These are phyloP conservation scores for Otolemur crassicaudatus DNA, from an alignment of 2,797 vertebrate genomes.

Conservation along the genomic window DNA sequence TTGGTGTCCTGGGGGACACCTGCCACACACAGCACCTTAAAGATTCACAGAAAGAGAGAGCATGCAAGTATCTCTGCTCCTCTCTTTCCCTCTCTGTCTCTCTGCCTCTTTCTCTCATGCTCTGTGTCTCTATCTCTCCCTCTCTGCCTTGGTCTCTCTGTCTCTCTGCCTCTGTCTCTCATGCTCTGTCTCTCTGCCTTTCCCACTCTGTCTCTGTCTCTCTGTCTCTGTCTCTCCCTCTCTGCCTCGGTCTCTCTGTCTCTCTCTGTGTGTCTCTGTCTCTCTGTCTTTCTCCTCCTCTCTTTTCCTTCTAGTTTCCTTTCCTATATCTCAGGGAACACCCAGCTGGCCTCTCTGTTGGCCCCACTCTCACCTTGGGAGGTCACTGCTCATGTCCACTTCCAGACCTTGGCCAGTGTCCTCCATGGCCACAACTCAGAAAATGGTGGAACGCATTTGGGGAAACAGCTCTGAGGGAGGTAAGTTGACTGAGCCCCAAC, in stretches of 20 bases:
- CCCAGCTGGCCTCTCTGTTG: neutral
- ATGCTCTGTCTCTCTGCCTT: too few relatives aligned
- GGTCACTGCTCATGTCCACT: neutral
- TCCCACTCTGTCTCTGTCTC: neutral
- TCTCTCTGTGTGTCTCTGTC: neutral
- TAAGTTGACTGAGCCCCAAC: neutral
- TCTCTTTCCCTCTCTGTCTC: too few relatives aligned
- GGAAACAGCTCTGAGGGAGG: neutral
- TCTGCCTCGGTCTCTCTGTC: neutral
- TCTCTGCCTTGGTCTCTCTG: too few relatives aligned
- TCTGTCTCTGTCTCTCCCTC: neutral
- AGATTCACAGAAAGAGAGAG: neutral
- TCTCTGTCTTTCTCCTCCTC: neutral
- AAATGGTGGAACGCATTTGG: neutral
- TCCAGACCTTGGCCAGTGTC: neutral
- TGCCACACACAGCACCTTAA: too few relatives aligned
- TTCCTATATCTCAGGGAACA: neutral
- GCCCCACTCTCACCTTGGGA: neutral
- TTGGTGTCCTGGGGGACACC: rapidly evolving
- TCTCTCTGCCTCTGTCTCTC: too few relatives aligned
- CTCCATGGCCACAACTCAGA: neutral
- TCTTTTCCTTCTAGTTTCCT: neutral
- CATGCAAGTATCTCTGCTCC: rapidly evolving
- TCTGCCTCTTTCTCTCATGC: too few relatives aligned
- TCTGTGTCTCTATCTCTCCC: too few relatives aligned